A percentile compares a stretch with the other conserved stretches of the same genome.
These are phyloP conservation scores for Echinometra lucunter DNA, from an alignment of 53 echinoderm and acorn worm species.

Conservation along the genomic window DNA sequence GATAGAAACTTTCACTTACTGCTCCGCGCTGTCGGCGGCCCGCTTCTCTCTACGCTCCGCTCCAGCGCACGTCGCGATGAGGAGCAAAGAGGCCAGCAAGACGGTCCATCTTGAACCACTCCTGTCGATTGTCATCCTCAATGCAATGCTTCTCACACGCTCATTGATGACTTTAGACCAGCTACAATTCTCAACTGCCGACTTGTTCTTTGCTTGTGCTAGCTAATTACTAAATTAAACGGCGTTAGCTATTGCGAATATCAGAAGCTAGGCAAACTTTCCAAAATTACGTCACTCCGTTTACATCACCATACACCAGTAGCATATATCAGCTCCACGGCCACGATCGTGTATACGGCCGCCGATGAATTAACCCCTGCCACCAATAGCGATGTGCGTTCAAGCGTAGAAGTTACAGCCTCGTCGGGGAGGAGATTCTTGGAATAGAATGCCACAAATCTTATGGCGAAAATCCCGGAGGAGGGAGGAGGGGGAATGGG, in stretches of 20 bases:
- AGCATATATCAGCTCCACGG: no score
- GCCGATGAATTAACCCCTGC: no score
- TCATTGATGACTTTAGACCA: conserved; percentile 13
- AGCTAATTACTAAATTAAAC: background rate
- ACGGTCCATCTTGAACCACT: conserved; percentile 33
- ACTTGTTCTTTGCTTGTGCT: background rate
- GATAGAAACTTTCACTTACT: conserved; percentile 68
- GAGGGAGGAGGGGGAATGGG: no score
- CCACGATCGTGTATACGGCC: no score
- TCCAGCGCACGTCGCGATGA: background rate
- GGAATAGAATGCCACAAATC: no score
- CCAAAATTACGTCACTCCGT: background rate
- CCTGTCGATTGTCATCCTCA: conserved; percentile 22
- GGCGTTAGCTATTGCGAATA: background rate
- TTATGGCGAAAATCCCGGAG: no score
- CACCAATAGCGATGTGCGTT: no score
- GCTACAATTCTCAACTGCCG: background rate
- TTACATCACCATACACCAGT: background rate
- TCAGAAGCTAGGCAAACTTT: background rate
- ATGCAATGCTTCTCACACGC: background rate
- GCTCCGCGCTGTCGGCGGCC: conserved; percentile 56
- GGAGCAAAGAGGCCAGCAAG: conserved; percentile 20
- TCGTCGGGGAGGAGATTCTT: no score
- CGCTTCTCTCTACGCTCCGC: conserved; percentile 62
- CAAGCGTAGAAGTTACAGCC: no score